Evolutionary conservation across 2,797 vertebrate genomes (phyloP).

Genomic region (Decapterus maruadsi): DNA sequence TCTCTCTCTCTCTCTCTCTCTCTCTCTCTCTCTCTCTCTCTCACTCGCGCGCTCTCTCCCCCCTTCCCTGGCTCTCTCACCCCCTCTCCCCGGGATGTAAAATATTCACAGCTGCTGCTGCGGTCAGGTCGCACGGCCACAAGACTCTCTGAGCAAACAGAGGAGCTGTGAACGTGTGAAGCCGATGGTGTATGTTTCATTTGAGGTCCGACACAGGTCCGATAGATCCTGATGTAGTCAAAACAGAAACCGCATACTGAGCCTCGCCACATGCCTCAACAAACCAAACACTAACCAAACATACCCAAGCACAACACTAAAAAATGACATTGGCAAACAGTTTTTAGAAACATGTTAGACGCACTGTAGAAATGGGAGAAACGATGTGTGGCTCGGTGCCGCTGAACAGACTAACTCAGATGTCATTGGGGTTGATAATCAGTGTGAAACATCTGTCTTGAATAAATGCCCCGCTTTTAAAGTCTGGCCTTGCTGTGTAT

Average conservation of each 20-base stretch:
- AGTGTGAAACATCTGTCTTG: constrained; percentile 78
- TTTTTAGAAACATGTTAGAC: constrained; percentile 65
- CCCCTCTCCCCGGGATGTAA: constrained; percentile 77
- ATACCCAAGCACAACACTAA: constrained; percentile 70
- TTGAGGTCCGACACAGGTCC: constrained; percentile 83
- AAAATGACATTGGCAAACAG: constrained; percentile 69
- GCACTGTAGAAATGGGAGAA: constrained; percentile 64
- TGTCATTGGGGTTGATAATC: constrained; percentile 72
- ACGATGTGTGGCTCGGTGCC: constrained; percentile 62
- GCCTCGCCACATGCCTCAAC: constrained; percentile 79
- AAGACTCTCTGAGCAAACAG: constrained; percentile 85
- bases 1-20: constrained; percentile 35
- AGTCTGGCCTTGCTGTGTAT: constrained; percentile 70
- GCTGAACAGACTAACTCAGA: constrained; percentile 59
- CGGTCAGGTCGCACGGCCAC: constrained; percentile 84
- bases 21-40: constrained; percentile 44
- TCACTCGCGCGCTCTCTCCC: constrained; percentile 24
- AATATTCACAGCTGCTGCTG: constrained; percentile 89
- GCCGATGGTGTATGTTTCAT: constrained; percentile 85
- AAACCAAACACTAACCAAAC: constrained; percentile 82
- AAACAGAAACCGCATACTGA: constrained; percentile 83
- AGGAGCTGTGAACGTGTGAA: constrained; percentile 86
- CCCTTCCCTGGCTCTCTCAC: constrained; percentile 29
- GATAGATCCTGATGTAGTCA: constrained; percentile 80
- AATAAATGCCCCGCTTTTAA: constrained; percentile 73